phyloP scores from a whole-genome alignment of 2,113 vertebrate species.

The Pygoscelis antarcticus region DNA sequence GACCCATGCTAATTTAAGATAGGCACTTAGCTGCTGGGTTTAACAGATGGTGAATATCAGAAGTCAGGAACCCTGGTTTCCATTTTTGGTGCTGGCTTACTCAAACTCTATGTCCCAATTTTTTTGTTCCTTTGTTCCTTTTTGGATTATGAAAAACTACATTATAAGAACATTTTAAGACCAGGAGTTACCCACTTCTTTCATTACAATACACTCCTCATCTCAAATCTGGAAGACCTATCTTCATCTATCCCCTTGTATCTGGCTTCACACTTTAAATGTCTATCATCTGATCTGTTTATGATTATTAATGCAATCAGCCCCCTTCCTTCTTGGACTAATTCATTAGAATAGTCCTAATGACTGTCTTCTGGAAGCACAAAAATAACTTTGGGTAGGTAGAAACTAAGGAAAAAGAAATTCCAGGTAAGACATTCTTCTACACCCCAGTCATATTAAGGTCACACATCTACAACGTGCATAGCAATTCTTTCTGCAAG shows the following conservation, averaged over 20 bases:
- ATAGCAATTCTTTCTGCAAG: not conserved
- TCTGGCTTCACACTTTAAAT: not conserved
- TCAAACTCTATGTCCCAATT: no score
- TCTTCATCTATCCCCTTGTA: not conserved
- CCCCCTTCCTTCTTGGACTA: not conserved
- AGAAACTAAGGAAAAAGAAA: not conserved
- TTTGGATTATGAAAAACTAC: not conserved
- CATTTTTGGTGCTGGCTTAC: not conserved
- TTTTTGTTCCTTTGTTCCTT: not conserved
- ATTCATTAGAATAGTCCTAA: slow-evolving; percentile 11
- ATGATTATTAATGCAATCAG: not conserved
- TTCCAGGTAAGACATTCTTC: not conserved
- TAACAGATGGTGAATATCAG: not conserved
- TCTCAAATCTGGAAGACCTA: not conserved
- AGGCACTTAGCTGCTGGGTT: not conserved
- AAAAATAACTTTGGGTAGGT: not conserved
- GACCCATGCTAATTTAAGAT: not conserved
- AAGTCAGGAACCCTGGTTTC: not conserved
- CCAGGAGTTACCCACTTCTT: not conserved
- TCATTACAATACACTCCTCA: not conserved
- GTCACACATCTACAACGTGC: not conserved
- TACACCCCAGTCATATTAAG: not conserved
- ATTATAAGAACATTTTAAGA: not conserved
- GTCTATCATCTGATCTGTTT: not conserved
- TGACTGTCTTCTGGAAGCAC: not conserved